phyloP scores from a whole-genome alignment of 1,140 invertebrate species.

The Drosophila willistoni region DNA sequence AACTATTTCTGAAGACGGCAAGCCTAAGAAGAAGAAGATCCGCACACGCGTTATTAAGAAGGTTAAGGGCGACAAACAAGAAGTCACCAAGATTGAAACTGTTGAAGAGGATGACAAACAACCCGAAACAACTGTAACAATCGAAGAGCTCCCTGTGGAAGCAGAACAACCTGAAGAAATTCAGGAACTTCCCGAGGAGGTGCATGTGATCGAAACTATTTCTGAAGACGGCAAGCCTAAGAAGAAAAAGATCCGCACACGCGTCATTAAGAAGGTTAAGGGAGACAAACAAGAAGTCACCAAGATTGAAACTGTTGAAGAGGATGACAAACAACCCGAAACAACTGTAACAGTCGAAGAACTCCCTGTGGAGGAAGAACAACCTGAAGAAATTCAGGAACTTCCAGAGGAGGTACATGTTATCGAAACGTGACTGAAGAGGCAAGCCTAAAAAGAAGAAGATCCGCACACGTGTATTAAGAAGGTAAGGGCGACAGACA shows the following conservation, averaged over 20 bases:
- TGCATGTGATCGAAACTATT: no score
- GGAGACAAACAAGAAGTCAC: slow-evolving; percentile 54
- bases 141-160: slow-evolving; percentile 2
- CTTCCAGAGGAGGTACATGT: slow-evolving; percentile 26
- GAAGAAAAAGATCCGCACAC: slow-evolving; percentile 56
- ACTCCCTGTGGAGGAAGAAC: slow-evolving; percentile 43
- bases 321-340: slow-evolving; percentile 64
- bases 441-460: slow-evolving; percentile 5
- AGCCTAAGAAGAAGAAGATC: slow-evolving; percentile 1
- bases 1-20: neutral
- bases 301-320: slow-evolving; percentile 66
- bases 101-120: slow-evolving; percentile 7
- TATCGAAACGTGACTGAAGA: neutral
- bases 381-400: slow-evolving; percentile 58
- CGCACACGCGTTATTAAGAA: slow-evolving; percentile 11
- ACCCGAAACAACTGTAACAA: neutral
- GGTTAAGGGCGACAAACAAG: slow-evolving; percentile 14
- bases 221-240: slow-evolving; percentile 52
- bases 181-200: slow-evolving; percentile 33
- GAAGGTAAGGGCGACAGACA: slow-evolving; percentile 9
- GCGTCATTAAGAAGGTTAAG: slow-evolving; percentile 43
- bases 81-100: slow-evolving; percentile 3
- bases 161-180: slow-evolving; percentile 38
- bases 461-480: slow-evolving; percentile 12
- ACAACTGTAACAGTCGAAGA: slow-evolving; percentile 60